A percentile compares a stretch with the other conserved stretches of the same genome.
Evolutionary conservation across 2,888 invertebrate genomes (phyloP).

Genomic region (Agrilus cyanescens): DNA sequence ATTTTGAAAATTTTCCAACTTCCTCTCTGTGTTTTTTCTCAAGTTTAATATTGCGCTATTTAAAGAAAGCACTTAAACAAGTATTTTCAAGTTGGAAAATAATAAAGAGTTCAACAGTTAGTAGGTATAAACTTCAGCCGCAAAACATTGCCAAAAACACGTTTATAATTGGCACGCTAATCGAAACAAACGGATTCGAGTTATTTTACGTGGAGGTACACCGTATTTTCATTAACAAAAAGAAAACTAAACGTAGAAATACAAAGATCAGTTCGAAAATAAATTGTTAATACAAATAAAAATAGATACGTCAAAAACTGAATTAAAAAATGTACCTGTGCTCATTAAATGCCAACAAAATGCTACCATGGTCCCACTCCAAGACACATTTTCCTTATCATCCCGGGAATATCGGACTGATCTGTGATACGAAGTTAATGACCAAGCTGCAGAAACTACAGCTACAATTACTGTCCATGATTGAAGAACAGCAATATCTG

Average conservation of each 20-base stretch:
- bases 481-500: slow-evolving; percentile 36
- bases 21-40: not conserved
- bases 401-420: slow-evolving; percentile 44
- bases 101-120: no score
- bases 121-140: no score
- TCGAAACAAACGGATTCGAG: no score
- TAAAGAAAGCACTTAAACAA: no score
- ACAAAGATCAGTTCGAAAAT: no score
- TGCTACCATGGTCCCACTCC: slow-evolving; percentile 39
- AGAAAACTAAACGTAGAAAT: no score
- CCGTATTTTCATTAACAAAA: no score
- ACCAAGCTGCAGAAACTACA: slow-evolving; percentile 47
- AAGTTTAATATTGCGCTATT: not conserved
- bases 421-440: slow-evolving; percentile 46
- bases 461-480: slow-evolving; percentile 40
- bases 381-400: slow-evolving; percentile 42
- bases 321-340: slow-evolving; percentile 30
- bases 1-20: no score
- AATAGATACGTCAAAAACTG: no score
- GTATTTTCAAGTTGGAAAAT: no score
- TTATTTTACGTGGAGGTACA: no score
- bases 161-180: not conserved
- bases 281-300: no score
- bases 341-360: slow-evolving; percentile 48
- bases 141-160: not conserved